Evolutionary conservation across 2,113 vertebrate species (phyloP), one percentile per base, ranked within the genome.

Genomic region (Trichechus manatus): DNA sequence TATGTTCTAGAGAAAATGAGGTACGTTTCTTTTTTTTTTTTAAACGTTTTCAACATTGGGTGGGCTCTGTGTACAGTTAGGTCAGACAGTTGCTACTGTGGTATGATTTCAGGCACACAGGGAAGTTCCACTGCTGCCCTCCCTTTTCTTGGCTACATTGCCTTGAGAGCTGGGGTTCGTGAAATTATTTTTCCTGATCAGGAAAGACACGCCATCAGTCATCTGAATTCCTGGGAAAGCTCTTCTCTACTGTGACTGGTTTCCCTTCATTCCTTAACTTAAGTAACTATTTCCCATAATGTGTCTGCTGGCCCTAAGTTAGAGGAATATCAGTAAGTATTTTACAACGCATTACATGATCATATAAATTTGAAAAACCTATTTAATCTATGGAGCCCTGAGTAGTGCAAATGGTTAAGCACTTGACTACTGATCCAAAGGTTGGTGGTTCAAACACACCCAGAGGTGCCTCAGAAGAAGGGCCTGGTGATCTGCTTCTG

Each of bases 1-100:
- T 74, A 47, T 72, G 83, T 66, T 94, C 59, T 77, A 47, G n/a
- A 77, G 33, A 68, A 88, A 94, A 93, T 33, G 27, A 80, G 36
- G 5, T 44, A n/a, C 6, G 33, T 63, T 72, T 66, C 11, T 87
- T 89, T 56, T 56, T 56, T 20, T 20, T 27, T 3, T 61, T 75
- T 74, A 42, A 75, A n/a, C 22, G 56, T 91, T 68, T 92, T 82
- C 10, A 91, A 72, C 23, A 29, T 22, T 64, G 0, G 1, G 39
- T 70, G n/a, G 15, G 59, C 22, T 87, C 1, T 83, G 8, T 8
- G 2, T 19, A 36, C 2, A 87, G 19, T 36, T 8, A 25, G 4
- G 5, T 6, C 78, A 42, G 9, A 9, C 4, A 13, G 17, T 77
- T 95, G 56, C 14, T 17, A 22, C 1, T 77, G 20, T 7, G 6